Percentiles rank a stretch among this genome's conserved stretches.
Conservation (phyloP, 2,888 invertebrate species). For the Andrena camellia region DNA sequence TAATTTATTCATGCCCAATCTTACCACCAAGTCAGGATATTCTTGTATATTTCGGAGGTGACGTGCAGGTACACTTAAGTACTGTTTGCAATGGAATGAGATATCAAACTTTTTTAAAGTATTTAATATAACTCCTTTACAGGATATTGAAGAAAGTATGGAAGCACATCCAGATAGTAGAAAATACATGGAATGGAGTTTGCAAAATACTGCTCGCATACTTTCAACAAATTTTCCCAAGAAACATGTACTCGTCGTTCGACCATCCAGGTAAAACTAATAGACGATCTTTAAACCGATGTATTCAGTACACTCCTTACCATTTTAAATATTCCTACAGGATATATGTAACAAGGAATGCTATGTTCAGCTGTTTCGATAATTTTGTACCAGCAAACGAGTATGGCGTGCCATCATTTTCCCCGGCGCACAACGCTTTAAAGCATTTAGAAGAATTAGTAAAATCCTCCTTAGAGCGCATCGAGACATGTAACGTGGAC, state of each 20-base stretch:
- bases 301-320: constrained; percentile 3
- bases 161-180: constrained; percentile 90
- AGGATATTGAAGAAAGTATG: constrained; percentile 70
- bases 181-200: constrained; percentile 92
- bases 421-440: constrained; percentile 90
- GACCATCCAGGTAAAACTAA: constrained; percentile 89
- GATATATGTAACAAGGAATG: constrained; percentile 91
- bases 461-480: constrained; percentile 41
- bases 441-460: constrained; percentile 89
- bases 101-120: neutral
- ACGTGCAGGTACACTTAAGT: constrained; percentile 60
- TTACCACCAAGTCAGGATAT: constrained; percentile 67
- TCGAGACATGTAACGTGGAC: constrained; percentile 37
- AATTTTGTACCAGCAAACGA: constrained; percentile 93
- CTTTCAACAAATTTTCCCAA: constrained; percentile 90
- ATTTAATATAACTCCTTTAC: neutral
- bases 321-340: constrained; percentile 82
- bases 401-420: constrained; percentile 93
- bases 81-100: neutral
- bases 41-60: constrained; percentile 70
- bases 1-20: constrained; percentile 89
- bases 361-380: constrained; percentile 92
- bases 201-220: constrained; percentile 91
- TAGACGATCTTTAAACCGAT: neutral
- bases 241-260: constrained; percentile 90